phyloP scores from a whole-genome alignment of 2,888 invertebrate species.

The Cryptocephalus primarius region DNA sequence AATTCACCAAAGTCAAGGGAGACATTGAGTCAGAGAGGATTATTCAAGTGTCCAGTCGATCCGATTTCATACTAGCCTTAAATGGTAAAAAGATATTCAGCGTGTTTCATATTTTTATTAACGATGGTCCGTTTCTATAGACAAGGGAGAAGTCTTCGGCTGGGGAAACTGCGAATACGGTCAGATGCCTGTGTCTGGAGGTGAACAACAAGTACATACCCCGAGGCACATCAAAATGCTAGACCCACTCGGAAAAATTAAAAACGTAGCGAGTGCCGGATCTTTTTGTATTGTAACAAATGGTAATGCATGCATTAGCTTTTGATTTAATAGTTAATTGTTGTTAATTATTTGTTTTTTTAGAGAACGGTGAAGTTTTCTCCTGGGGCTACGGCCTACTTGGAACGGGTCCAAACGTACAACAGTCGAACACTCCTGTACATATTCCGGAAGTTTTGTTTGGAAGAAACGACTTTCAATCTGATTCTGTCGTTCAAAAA shows the following conservation, averaged over 20 bases:
- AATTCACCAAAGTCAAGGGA: conserved; percentile 57
- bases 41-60: conserved; percentile 64
- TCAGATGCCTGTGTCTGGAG: conserved; percentile 53
- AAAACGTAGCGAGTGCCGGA: conserved; percentile 75
- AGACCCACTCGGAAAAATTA: conserved; percentile 60
- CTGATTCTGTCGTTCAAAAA: conserved; percentile 51
- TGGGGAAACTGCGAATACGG: conserved; percentile 96
- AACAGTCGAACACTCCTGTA: conserved; percentile 54
- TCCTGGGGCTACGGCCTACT: conserved; percentile 92
- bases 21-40: conserved; percentile 77
- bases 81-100: conserved; percentile 48
- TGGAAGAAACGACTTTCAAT: conserved; percentile 74
- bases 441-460: conserved; percentile 71
- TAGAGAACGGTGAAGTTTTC: conserved; percentile 73
- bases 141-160: conserved; percentile 84
- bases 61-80: conserved; percentile 81
- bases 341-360: no score
- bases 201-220: conserved; percentile 59
- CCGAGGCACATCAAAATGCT: conserved; percentile 56
- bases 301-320: conserved; percentile 41
- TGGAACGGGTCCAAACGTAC: conserved; percentile 75
- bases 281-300: conserved; percentile 77
- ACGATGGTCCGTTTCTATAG: conserved; percentile 33
- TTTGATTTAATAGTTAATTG: not conserved
- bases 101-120: not conserved